Conservation (phyloP, 1,140 invertebrate species). For the Camponotus floridanus region DNA sequence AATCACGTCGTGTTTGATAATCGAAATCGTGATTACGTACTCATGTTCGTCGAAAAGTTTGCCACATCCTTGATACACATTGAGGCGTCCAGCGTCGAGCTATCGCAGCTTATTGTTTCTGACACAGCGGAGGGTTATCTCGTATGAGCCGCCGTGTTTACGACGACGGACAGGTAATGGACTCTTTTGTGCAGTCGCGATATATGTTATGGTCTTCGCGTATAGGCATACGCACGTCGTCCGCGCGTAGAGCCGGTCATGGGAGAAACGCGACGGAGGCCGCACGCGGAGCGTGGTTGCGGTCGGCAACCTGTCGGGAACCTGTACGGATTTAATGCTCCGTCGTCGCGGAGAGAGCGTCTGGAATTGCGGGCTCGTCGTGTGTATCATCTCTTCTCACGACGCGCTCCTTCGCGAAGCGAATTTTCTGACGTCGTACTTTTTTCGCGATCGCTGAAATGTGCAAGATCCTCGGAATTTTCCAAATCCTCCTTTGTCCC, state of each 20-base stretch:
- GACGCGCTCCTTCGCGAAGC: neutral
- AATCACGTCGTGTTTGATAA: too few relatives aligned
- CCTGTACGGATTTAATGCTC: slow-evolving; percentile 65
- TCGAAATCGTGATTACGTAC: neutral
- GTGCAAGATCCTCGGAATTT: too few relatives aligned
- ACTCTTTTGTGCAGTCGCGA: slow-evolving; percentile 32
- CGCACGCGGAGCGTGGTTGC: slow-evolving; percentile 57
- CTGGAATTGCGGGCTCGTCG: slow-evolving; percentile 17
- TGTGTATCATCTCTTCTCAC: slow-evolving; percentile 5
- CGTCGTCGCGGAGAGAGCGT: slow-evolving; percentile 2
- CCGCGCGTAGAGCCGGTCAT: slow-evolving; percentile 51
- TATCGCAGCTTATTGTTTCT: slow-evolving; percentile 26
- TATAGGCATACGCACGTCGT: slow-evolving; percentile 23
- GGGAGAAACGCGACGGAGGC: slow-evolving; percentile 58
- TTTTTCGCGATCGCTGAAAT: too few relatives aligned
- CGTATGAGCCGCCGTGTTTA: neutral
- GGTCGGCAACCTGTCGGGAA: slow-evolving; percentile 71
- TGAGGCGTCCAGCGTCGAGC: neutral
- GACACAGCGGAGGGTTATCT: slow-evolving; percentile 7
- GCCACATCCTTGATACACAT: too few relatives aligned
- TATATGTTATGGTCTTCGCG: slow-evolving; percentile 59
- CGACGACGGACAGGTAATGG: slow-evolving; percentile 30
- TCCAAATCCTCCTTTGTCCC: too few relatives aligned
- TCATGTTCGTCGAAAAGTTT: neutral
- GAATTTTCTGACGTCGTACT: too few relatives aligned